Conservation (phyloP, 2,888 invertebrate genomes). For the Leptopilina syphax region DNA sequence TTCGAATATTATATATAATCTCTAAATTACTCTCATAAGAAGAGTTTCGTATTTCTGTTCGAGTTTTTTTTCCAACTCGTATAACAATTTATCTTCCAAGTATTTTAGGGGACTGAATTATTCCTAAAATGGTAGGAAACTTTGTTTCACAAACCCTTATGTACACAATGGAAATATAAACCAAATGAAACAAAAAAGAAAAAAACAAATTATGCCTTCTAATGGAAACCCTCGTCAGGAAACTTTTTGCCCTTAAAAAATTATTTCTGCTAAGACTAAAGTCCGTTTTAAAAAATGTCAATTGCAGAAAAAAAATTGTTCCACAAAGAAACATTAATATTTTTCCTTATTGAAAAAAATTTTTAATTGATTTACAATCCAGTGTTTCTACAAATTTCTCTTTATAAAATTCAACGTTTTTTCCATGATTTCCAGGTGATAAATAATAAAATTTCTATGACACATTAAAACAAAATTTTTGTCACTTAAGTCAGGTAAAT, state of each 20-base stretch:
- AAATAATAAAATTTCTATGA: no score
- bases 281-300: not conserved
- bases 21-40: not conserved
- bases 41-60: not conserved
- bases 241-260: not conserved
- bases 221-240: conserved; percentile 5
- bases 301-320: not conserved
- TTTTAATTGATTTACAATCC: no score
- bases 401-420: no score
- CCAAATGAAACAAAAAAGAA: not conserved
- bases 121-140: conserved; percentile 1
- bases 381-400: no score
- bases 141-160: not conserved
- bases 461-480: no score
- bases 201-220: conserved; percentile 14
- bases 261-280: not conserved
- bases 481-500: no score
- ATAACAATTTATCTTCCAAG: conserved; percentile 13
- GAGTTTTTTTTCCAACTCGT: not conserved
- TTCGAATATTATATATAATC: not conserved
- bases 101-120: conserved; percentile 8
- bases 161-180: not conserved
- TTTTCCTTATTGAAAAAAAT: no score
- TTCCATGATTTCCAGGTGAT: no score
- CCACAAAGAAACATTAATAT: no score